Percentiles rank a stretch among this genome's conserved stretches.
These are phyloP conservation scores for Chanos chanos DNA, from an alignment of 2,797 vertebrate species.

Conservation along the genomic window DNA sequence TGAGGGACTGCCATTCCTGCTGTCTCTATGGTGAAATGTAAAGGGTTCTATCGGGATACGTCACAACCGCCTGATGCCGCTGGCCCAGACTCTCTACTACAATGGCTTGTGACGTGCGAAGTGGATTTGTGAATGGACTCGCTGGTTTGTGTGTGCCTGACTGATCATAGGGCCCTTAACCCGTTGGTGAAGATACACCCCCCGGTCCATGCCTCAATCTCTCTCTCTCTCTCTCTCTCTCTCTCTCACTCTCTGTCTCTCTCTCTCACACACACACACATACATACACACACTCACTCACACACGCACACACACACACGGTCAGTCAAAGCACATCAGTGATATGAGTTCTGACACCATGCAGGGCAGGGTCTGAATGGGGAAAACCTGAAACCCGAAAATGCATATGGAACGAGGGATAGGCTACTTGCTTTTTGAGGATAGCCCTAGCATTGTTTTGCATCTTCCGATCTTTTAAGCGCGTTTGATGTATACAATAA, in stretches of 20 bases:
- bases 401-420: background rate
- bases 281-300: background rate
- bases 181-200: conserved; percentile 67
- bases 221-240: conserved; percentile 35
- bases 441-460: too few relatives aligned
- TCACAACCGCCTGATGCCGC: conserved; percentile 59
- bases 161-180: conserved; percentile 70
- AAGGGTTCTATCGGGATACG: too few relatives aligned
- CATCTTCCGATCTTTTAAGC: too few relatives aligned
- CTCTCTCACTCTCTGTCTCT: background rate
- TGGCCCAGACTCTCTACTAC: conserved; percentile 55
- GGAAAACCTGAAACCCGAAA: background rate
- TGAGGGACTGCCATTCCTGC: too few relatives aligned
- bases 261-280: background rate
- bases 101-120: conserved; percentile 69
- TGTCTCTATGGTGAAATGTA: too few relatives aligned
- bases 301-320: background rate
- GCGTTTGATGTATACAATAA: too few relatives aligned
- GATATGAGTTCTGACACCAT: conserved; percentile 27
- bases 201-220: conserved; percentile 45
- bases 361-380: conserved; percentile 1
- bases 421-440: too few relatives aligned
- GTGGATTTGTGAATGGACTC: conserved; percentile 82
- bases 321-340: conserved; percentile 12
- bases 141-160: conserved; percentile 74